These are phyloP conservation scores for Lasioglossum oenotherae DNA, from an alignment of 2,888 invertebrate genomes.

Conservation along the genomic window DNA sequence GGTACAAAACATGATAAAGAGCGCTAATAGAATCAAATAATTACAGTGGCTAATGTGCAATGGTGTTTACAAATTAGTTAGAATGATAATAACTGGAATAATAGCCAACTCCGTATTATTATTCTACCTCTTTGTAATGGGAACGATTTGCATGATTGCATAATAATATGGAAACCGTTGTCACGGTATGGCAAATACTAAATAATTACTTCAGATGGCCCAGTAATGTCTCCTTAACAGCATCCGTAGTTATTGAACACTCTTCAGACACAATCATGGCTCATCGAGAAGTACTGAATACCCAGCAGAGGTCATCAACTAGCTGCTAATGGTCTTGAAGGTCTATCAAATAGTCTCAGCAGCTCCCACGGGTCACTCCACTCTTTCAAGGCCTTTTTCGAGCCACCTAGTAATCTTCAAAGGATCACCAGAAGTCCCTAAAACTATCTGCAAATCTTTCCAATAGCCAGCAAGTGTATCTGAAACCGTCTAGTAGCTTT, in stretches of 20 bases:
- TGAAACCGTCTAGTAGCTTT: background rate
- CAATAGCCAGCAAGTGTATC: background rate
- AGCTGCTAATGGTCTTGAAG: background rate
- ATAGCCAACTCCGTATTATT: background rate
- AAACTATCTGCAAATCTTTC: slow-evolving; percentile 1
- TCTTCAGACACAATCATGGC: background rate
- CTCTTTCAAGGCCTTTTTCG: background rate
- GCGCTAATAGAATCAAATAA: background rate
- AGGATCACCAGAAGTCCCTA: background rate
- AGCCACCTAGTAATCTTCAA: background rate
- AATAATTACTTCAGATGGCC: background rate
- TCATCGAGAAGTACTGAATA: background rate
- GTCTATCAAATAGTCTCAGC: background rate
- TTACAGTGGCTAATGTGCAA: background rate
- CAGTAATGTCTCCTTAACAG: background rate
- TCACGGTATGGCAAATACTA: background rate
- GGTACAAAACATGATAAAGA: background rate
- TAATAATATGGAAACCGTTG: background rate
- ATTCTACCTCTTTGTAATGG: background rate
- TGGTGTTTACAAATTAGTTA: background rate
- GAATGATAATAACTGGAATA: background rate
- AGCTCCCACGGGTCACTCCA: background rate
- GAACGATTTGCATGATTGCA: background rate
- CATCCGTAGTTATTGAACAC: background rate
- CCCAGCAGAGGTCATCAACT: background rate